Conservation (phyloP, 2,888 invertebrate genomes). For the Cremastobaeus sp. region DNA sequence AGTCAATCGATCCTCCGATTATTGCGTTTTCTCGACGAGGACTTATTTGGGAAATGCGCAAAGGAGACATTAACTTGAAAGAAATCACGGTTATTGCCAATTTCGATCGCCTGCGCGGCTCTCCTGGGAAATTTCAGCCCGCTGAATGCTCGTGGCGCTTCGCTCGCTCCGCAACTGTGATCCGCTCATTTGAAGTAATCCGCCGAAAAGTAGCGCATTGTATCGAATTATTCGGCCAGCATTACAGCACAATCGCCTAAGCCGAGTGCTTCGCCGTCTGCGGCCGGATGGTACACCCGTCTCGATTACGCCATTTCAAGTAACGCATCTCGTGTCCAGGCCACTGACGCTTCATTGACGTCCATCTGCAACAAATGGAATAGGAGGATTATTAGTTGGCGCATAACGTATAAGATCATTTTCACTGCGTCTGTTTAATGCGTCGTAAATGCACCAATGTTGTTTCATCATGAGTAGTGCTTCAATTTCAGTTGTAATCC, state of each 20-base stretch:
- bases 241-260: slow-evolving; percentile 10
- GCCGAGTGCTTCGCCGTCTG: slow-evolving; percentile 8
- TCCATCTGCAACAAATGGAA: slow-evolving; percentile 32
- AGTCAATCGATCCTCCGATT: slow-evolving; percentile 31
- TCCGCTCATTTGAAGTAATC: slow-evolving; percentile 14
- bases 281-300: slow-evolving; percentile 3
- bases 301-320: slow-evolving; percentile 16
- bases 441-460: too few relatives aligned
- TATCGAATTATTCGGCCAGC: slow-evolving; percentile 13
- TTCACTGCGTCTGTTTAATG: not conserved
- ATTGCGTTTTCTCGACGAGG: slow-evolving; percentile 10
- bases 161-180: slow-evolving; percentile 6
- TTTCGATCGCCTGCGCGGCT: not conserved
- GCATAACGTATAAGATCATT: too few relatives aligned
- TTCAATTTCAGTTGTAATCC: too few relatives aligned
- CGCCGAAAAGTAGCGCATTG: slow-evolving; percentile 15
- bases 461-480: too few relatives aligned
- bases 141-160: not conserved
- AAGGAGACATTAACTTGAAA: slow-evolving; percentile 16
- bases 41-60: slow-evolving; percentile 17
- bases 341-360: slow-evolving; percentile 23
- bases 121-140: too few relatives aligned
- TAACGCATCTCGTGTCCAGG: slow-evolving; percentile 27
- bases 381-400: not conserved
- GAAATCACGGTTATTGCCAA: not conserved